Base-by-base conservation (phyloP, 2,888 invertebrate genomes). In the Octodonta nipae region DNA sequence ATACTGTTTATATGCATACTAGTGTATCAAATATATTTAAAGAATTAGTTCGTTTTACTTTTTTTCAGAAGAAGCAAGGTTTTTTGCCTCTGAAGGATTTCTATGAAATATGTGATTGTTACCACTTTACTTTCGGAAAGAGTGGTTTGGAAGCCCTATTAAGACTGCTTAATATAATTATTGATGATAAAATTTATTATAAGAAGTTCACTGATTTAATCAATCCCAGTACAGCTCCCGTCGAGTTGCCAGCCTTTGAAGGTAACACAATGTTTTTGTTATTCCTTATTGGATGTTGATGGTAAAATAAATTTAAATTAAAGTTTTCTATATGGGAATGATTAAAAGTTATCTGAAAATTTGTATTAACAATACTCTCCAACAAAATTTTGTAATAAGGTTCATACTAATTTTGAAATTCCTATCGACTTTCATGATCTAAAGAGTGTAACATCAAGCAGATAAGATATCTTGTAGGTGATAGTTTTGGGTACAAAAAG, bases 101-200 rank as follows among this genome's bases (percentile, higher is more conserved):
- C 8, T 67, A 68, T 42, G 42, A 61, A 7, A 50, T 61, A 38
- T 70, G 68, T 44, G 55, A 48, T 3, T 55, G 58, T 20, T 58
- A 62, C 38, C 44, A 61, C 1, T 58, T 71, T 26, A 54, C 61
- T 38, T 66, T 70, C 46, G 61, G 68, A 37, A 58, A 63, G n/a
- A 36, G 47, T 13, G 51, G 66, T 12, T 58, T 72, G n/a, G 67
- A 70, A 45, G 64, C 65, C 1, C 49, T 73, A 7, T 49, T 70
- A 15, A 50, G 51, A 6, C 52, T 66, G 44, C 61, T 68, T 56
- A 47, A 62, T 12, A 66, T 68, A 8, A 65, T 67, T 35, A 55
- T 64, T 29, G 64, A 66, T 5, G 51, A 57, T 8, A 52, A 52
- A 32, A 64, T 72, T 30, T 50, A 68, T 44, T 72, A 70, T 32